Evolutionary conservation across 2,797 vertebrate species (phyloP).

Genomic region (Neoniphon sammara): DNA sequence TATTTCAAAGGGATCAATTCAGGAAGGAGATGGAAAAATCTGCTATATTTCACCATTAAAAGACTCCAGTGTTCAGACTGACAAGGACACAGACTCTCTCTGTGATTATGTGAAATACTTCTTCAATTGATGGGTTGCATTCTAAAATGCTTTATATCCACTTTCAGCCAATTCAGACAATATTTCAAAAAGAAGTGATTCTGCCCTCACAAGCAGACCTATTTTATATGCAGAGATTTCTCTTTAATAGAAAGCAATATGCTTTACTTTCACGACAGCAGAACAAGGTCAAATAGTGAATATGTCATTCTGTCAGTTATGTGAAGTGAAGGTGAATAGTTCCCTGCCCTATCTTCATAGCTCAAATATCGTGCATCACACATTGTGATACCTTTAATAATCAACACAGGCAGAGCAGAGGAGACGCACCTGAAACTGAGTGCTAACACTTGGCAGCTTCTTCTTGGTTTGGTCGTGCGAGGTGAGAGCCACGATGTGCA

Average conservation of each 20-base stretch:
- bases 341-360: not conserved
- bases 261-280: not conserved
- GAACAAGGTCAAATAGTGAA: not conserved
- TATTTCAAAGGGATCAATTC: not conserved
- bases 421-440: constrained; percentile 92
- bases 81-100: not conserved
- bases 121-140: not conserved
- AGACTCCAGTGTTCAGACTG: not conserved
- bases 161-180: not conserved
- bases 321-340: not conserved
- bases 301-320: not conserved
- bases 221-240: not conserved
- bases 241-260: too few relatives aligned
- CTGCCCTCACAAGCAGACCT: not conserved
- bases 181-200: not conserved
- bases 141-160: not conserved
- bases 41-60: not conserved
- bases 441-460: constrained; percentile 87
- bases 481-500: constrained; percentile 88
- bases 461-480: constrained; percentile 88
- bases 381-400: not conserved
- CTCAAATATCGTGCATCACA: not conserved
- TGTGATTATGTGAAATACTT: not conserved
- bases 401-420: not conserved
- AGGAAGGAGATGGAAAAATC: not conserved